Conservation (phyloP, 1,140 invertebrate species). For the Caenorhabditis inopinata region DNA sequence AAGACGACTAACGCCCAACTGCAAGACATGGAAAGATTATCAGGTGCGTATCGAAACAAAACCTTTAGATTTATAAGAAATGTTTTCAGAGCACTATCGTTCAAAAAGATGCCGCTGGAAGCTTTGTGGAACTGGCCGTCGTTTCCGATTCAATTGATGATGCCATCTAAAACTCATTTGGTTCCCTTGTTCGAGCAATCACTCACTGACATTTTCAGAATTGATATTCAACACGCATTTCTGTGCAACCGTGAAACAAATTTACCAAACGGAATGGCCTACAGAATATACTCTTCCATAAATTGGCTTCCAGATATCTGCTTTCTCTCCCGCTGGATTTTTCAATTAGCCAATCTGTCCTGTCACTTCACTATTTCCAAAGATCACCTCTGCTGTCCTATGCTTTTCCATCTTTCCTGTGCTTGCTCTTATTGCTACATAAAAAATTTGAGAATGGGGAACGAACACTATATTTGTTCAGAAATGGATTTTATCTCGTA, state of each 20-base stretch:
- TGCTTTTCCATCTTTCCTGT: not conserved
- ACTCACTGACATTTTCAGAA: too few species aligned
- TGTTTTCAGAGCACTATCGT: constrained; percentile 6
- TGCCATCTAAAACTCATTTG: too few species aligned
- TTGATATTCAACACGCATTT: not conserved
- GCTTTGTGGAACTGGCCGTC: constrained; percentile 36
- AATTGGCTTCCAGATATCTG: not conserved
- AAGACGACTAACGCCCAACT: constrained; percentile 8
- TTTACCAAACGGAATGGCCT: not conserved
- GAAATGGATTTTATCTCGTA: too few species aligned
- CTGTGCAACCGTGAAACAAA: not conserved
- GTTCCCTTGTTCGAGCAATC: too few species aligned
- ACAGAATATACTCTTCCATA: not conserved
- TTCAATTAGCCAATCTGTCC: not conserved
- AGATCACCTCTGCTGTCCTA: not conserved
- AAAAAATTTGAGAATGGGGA: constrained; percentile 26
- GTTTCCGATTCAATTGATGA: constrained; percentile 36
- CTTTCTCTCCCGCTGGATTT: not conserved
- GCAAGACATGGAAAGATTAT: not conserved
- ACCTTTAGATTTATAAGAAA: not conserved
- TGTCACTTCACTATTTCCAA: not conserved
- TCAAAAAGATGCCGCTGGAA: constrained; percentile 41
- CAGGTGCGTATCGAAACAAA: not conserved
- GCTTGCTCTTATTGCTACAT: constrained; percentile 13
- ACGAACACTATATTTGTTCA: too few species aligned